These are phyloP conservation scores for Arizona elegans DNA, from an alignment of 2,113 vertebrate species.

Conservation along the genomic window DNA sequence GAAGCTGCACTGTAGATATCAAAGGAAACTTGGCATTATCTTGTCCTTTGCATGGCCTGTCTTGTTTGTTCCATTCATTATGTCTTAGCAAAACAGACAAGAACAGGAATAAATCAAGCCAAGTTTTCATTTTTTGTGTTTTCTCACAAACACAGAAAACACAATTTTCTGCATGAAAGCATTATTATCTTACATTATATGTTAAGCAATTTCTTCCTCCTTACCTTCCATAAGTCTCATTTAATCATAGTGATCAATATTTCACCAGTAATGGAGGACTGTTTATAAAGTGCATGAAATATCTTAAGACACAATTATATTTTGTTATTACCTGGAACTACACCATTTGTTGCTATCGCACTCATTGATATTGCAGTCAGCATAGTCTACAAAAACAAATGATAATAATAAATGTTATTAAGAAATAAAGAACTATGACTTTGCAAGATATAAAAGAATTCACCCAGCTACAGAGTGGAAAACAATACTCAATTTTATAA, in stretches of 20 bases:
- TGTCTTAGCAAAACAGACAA: not conserved
- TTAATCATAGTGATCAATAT: not conserved
- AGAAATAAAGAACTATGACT: not conserved
- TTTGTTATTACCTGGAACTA: constrained; percentile 84
- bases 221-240: not conserved
- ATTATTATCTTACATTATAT: not conserved
- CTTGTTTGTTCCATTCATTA: not conserved
- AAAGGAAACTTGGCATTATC: not conserved
- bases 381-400: constrained; percentile 80
- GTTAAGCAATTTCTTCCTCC: not conserved
- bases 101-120: not conserved
- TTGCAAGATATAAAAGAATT: not conserved
- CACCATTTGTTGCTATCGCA: constrained; percentile 94
- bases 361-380: constrained; percentile 98
- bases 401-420: not conserved
- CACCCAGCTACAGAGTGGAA: not conserved
- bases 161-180: not conserved
- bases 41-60: not conserved
- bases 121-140: not conserved
- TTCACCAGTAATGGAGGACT: not conserved
- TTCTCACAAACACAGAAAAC: not conserved
- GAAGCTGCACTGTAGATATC: not conserved
- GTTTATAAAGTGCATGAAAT: not conserved
- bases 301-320: constrained; percentile 10
- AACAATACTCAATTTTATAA: not conserved